Evolutionary conservation across 2,797 vertebrate species (phyloP), one percentile per base, ranked within the genome.

Genomic region (Pangasius djambal): DNA sequence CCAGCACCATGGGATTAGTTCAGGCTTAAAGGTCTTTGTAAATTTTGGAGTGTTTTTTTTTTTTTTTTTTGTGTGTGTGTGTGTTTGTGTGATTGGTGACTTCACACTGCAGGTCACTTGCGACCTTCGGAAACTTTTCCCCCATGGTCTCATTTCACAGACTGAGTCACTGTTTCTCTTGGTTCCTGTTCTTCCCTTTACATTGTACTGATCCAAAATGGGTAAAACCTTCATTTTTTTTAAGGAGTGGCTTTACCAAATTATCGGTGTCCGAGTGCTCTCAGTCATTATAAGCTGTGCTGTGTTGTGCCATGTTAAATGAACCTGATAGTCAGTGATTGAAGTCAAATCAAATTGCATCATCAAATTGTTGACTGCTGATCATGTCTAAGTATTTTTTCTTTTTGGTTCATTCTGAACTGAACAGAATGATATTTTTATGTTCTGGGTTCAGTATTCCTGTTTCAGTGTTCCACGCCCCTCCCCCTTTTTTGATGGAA

Each of bases 1-100:
- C 94, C 94, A 91, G 91, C 92, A 94, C 93, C 92, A 82, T 92
- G 91, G 93, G 92, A 88, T 91, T 79, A 92, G 89, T 70, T 89
- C 88, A 72, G 86, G 74, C 28, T 87, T 87, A 50, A 50, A 40
- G 75, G 75, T 22, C 55, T 48, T 84, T 28, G 31, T 50, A 55
- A 79, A 79, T 59, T 61, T 89, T 28, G 63, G 75, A 86, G 7
- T 72, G 8, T 5, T 7, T 72, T 83, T 84, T 90, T 90, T 90
- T 86, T 92, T 83, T 92, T 91, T 91, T 83, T 83, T 92, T 88
- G 74, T 44, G 44, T 44, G 44, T 44, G 44, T 44, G 44, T 44
- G 44, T 44, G 44, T 44, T 44, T 79, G 69, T 86, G 77, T 92
- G 74, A 67, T 52, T 77, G 85, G 34, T 9, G 25, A 74, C 52